Evolutionary conservation across 2,797 vertebrate species (phyloP), one percentile per base, ranked within the genome.

Genomic region (Ctenosaura bakeri): DNA sequence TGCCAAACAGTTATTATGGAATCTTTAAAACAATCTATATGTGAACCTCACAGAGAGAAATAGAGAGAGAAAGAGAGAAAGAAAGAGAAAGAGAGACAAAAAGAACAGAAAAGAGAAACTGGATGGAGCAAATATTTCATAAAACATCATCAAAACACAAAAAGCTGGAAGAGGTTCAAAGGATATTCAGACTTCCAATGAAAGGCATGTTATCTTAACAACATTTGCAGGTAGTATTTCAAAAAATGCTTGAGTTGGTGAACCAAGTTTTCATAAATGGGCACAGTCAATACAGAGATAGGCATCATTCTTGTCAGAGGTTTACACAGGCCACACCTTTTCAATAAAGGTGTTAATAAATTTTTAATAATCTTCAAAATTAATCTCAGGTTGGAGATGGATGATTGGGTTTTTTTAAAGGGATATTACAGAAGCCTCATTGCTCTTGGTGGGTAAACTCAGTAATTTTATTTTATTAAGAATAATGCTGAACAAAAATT

Each of bases 1-100:
- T 98, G 98, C 98, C 98, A 99, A 98, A 99, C 96, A 98, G 95
- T 98, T 97, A 97, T 97, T 97, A 98, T 96, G 95, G 95, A 97
- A 94, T 96, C 96, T 97, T 96, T 96, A 96, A 95, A 97, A 94
- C 95, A 95, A 92, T 94, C 94, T 96, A 95, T 80, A 96, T 85
- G 96, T 92, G 97, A 98, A 92, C 97, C 97, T 97, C 97, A 97
- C 94, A 98, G 96, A 97, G 94, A 96, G 90, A 96, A 90, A 97
- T 91, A 94, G 77, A 96, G 90, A 95, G 90, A 94, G 89, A 96
- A 80, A 96, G 83, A 96, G 76, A 94, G 46, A 88, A 29, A 87
- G 32, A 64, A 38, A 85, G 62, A 54, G 76, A 80, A 96, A 97
- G 92, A 95, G 87, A 95, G 89, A 97, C 92, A 93, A 85, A 95